Evolutionary conservation across 2,797 vertebrate species (phyloP), one percentile per base, ranked within the genome.

Genomic region (Poecilia picta): DNA sequence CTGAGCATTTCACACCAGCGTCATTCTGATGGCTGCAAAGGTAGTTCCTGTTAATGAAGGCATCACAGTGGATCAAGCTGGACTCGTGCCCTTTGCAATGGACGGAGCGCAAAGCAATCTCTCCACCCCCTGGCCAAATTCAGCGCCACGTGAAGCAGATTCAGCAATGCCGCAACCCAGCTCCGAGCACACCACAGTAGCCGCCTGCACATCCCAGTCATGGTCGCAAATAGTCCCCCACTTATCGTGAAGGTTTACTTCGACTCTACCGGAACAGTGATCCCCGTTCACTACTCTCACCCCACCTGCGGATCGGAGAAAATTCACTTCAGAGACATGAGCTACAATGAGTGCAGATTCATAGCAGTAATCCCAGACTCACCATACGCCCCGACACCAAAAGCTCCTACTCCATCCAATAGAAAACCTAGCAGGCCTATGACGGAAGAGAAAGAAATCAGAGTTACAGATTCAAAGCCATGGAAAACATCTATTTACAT

Each of bases 141-240:
- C 85, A 7, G 88, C 77, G 1, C 79, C 85, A 3, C 12, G 87
- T 13, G 74, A 81, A 41, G 91, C 88, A 6, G 83, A 83, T 70
- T 94, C 89, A 12, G 94, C 94, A 12, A 94, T 85, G 51, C 96
- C 95, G 57, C 96, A 96, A 80, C 93, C 93, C 83, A 96, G 87
- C 89, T 96, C 94, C 84, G 92, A 73, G 74, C 96, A 96, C 53
- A 96, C 95, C 80, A 96, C 95, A 4, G 94, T 75, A 0, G 95
- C 94, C 43, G 95, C 95, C 28, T 83, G 85, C 13, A 93, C 64
- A 84, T 94, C 92, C 95, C 96, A 96, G 43, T 85, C 93, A 0
- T 80, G 81, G 87, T 94, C 91, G 5, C 95, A 96, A 5, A 96
- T 94, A 0, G 95, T 95, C 49, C 94, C 94, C 96, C 96, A 96